A percentile compares a stretch with the other conserved stretches of the same genome.
These are phyloP conservation scores for Drosophila rubida DNA, from an alignment of 2,888 invertebrate genomes.

Conservation along the genomic window DNA sequence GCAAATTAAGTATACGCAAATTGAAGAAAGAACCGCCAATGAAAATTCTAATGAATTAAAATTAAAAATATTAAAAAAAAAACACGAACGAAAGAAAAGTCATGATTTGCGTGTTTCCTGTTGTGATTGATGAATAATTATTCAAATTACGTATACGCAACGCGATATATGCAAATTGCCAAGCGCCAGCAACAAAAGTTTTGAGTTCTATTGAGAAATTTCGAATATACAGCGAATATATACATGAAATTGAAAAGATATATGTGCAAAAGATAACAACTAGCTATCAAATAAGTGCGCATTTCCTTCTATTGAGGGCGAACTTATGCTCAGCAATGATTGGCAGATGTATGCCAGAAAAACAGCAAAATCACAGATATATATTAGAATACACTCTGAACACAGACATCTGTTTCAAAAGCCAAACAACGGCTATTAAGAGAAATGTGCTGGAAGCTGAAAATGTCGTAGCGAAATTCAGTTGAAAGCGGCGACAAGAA, in stretches of 20 bases:
- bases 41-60: neutral
- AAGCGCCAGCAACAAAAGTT: conserved; percentile 5
- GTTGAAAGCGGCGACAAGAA: neutral
- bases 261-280: neutral
- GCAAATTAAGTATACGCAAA: conserved; percentile 32
- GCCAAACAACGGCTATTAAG: conserved; percentile 5
- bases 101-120: conserved; percentile 2
- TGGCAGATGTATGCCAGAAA: conserved; percentile 31
- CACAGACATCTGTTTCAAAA: conserved; percentile 6
- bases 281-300: conserved; percentile 1
- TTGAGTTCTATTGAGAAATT: conserved; percentile 9
- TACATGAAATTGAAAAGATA: too few species aligned
- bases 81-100: too few species aligned
- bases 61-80: neutral
- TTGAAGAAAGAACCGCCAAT: neutral
- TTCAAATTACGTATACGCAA: neutral
- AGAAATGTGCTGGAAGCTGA: conserved; percentile 38
- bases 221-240: too few species aligned
- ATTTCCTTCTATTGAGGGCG: conserved; percentile 4
- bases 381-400: conserved; percentile 5
- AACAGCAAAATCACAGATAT: conserved; percentile 2
- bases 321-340: conserved; percentile 19
- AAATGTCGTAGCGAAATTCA: conserved; percentile 27
- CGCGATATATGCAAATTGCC: neutral
- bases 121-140: neutral